Evolutionary conservation across 2,888 invertebrate species (phyloP).

Genomic region (Pachymerium ferrugineum): DNA sequence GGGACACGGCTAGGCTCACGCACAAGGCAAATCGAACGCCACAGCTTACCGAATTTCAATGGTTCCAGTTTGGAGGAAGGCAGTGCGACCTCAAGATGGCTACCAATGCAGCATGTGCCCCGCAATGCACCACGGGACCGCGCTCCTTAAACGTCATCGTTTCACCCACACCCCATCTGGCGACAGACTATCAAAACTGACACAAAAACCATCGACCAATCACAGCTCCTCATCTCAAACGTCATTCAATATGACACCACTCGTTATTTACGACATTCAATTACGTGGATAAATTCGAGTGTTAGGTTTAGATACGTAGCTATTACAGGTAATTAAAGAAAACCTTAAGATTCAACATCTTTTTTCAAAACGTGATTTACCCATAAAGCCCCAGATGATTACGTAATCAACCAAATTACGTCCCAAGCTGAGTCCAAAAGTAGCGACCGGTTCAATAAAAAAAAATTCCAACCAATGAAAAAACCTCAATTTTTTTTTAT

Average conservation of each 20-base stretch:
- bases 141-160: not conserved
- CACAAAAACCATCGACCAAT: not conserved
- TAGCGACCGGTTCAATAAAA: too few relatives aligned
- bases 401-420: too few relatives aligned
- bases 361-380: too few relatives aligned
- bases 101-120: constrained; percentile 27
- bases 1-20: not conserved
- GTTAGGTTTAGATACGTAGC: too few relatives aligned
- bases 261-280: not conserved
- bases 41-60: constrained; percentile 5
- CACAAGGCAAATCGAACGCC: not conserved
- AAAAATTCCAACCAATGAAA: not conserved
- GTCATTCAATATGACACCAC: not conserved
- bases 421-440: too few relatives aligned
- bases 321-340: too few relatives aligned
- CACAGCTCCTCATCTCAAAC: not conserved
- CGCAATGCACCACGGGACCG: constrained; percentile 4
- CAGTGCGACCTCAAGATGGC: constrained; percentile 23
- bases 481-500: not conserved
- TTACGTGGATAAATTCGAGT: too few relatives aligned
- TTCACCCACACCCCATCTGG: not conserved
- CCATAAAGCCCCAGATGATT: too few relatives aligned
- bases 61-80: constrained; percentile 11
- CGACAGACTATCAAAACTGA: not conserved
- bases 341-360: too few relatives aligned